Conservation (phyloP, 2,888 invertebrate species). For the Epicampocera succincta region DNA sequence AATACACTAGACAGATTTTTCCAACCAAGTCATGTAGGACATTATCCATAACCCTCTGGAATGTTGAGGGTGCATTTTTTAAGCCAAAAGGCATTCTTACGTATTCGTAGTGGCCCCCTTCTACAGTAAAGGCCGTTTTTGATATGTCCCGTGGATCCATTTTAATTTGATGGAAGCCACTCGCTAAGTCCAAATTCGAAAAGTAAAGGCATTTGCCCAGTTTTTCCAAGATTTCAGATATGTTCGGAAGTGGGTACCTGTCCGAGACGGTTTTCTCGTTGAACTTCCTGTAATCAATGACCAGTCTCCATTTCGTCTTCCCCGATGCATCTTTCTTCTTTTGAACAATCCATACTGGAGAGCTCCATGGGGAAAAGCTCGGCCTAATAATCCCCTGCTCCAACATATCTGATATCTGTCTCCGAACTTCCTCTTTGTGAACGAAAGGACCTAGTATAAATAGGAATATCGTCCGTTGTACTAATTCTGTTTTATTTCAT, state of each 20-base stretch:
- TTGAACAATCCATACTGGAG: not conserved
- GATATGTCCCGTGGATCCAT: not conserved
- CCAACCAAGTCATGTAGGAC: not conserved
- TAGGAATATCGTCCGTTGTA: not conserved
- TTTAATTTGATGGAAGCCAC: slow-evolving; percentile 2
- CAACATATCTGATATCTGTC: not conserved
- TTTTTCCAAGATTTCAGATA: not conserved
- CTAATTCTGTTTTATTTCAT: not conserved
- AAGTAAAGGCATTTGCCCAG: not conserved
- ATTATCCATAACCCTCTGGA: not conserved
- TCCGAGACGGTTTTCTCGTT: not conserved
- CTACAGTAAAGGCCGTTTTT: not conserved
- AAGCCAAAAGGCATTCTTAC: not conserved
- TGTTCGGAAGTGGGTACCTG: not conserved
- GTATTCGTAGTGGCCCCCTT: not conserved
- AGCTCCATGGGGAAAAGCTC: not conserved
- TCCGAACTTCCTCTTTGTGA: not conserved
- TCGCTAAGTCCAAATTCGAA: not conserved
- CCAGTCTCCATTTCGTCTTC: not conserved
- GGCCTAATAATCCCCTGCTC: not conserved
- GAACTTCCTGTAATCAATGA: not conserved
- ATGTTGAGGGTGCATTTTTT: not conserved
- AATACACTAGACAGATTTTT: not conserved
- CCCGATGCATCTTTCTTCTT: not conserved
- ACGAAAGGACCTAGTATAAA: not conserved